These are phyloP conservation scores for Drosophila merina DNA, from an alignment of 2,888 invertebrate species.

Conservation along the genomic window DNA sequence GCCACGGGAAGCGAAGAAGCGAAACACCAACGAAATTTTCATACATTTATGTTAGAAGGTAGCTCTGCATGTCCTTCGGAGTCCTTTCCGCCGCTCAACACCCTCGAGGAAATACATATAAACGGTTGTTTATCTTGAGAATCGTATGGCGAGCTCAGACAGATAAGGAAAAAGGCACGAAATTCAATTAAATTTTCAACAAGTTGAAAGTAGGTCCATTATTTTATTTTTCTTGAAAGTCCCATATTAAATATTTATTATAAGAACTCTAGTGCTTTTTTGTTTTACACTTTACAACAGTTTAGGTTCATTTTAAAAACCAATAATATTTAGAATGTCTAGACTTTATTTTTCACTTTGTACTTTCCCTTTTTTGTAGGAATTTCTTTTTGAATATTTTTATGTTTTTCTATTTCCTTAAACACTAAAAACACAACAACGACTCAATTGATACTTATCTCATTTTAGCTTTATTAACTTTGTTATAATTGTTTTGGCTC, in stretches of 20 bases:
- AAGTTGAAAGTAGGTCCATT: conserved; percentile 42
- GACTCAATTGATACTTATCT: background rate
- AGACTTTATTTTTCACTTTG: too few species aligned
- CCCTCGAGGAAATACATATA: conserved; percentile 35
- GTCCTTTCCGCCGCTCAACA: conserved; percentile 9
- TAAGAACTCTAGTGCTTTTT: background rate
- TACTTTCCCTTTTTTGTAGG: too few species aligned
- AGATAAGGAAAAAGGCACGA: conserved; percentile 25
- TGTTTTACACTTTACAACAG: background rate
- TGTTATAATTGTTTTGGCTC: conserved; percentile 47
- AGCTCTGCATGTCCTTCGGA: conserved; percentile 16
- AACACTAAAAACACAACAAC: too few species aligned
- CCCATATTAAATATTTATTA: conserved; percentile 5
- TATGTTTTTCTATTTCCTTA: too few species aligned
- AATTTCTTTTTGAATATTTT: too few species aligned
- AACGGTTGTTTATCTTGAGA: conserved; percentile 28
- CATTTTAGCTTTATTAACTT: conserved; percentile 12
- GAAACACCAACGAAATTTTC: conserved; percentile 24
- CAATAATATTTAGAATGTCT: too few species aligned
- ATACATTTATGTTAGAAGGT: conserved; percentile 14
- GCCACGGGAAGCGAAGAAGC: conserved; percentile 5
- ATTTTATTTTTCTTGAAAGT: conserved; percentile 33
- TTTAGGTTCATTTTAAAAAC: too few species aligned
- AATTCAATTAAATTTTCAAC: conserved; percentile 56
- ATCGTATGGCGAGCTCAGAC: conserved; percentile 24